These are phyloP conservation scores for Xylocopa sonorina DNA, from an alignment of 1,140 invertebrate genomes.

Conservation along the genomic window DNA sequence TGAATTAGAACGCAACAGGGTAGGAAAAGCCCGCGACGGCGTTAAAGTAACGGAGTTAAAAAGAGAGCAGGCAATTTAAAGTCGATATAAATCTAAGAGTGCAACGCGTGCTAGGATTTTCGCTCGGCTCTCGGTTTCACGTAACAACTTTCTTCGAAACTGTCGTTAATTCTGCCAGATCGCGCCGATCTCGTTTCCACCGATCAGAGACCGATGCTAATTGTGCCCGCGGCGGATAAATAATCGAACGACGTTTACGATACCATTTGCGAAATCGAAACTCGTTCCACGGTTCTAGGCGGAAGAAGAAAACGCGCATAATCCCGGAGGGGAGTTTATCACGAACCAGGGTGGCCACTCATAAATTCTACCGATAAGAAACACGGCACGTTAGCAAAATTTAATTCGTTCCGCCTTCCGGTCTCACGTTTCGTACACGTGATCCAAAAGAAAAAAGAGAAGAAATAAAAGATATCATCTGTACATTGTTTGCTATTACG, in stretches of 20 bases:
- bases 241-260: constrained; percentile 6
- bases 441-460: background rate
- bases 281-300: background rate
- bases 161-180: background rate
- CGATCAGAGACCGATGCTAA: background rate
- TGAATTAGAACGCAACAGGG: no score
- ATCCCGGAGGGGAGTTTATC: constrained; percentile 10
- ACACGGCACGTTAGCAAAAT: constrained; percentile 15
- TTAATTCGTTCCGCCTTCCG: background rate
- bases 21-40: no score
- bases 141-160: background rate
- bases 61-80: background rate
- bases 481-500: no score
- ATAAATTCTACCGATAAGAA: constrained; percentile 12
- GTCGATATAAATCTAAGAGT: background rate
- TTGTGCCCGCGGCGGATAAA: background rate
- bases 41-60: background rate
- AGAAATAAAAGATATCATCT: no score
- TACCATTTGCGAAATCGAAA: background rate
- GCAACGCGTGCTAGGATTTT: background rate
- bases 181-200: background rate
- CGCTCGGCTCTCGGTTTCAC: background rate
- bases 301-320: constrained; percentile 2
- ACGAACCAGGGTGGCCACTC: background rate
- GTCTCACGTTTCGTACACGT: background rate